Conservation (phyloP, 2,113 vertebrate genomes). For the Axis porcinus region DNA sequence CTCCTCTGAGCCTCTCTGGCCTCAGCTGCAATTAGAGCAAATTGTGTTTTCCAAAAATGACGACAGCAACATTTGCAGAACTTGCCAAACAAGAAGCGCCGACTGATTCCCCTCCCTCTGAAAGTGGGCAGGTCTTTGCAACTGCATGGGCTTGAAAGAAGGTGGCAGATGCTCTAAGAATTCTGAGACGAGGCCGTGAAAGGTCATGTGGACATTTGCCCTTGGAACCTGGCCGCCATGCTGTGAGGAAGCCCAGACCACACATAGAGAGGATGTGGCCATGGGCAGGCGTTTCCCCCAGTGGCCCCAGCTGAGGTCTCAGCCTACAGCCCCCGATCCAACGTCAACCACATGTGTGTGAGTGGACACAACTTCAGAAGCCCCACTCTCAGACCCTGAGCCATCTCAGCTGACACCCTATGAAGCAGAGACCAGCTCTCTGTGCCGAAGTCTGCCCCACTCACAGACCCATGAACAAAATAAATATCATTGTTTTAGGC, state of each 20-base stretch:
- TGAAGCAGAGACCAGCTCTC: background rate
- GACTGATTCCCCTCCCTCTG: background rate
- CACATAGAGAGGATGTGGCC: fast-evolving
- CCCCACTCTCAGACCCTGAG: background rate
- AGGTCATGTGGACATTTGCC: fast-evolving
- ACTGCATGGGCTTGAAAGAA: fast-evolving
- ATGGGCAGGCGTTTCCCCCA: fast-evolving
- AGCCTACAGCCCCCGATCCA: background rate
- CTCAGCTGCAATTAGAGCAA: background rate
- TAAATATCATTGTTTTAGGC: background rate
- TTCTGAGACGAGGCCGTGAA: fast-evolving
- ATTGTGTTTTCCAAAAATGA: background rate
- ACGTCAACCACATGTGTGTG: fast-evolving
- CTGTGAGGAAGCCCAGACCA: background rate
- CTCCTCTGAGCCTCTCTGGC: background rate
- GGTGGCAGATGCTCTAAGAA: fast-evolving
- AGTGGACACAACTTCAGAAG: background rate
- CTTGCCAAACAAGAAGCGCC: background rate
- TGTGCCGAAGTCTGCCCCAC: background rate
- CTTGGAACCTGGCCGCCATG: background rate
- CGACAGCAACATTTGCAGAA: background rate
- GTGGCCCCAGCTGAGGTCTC: fast-evolving
- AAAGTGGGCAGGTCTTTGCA: background rate
- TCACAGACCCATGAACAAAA: background rate
- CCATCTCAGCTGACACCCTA: too few species aligned